Evolutionary conservation across 2,888 invertebrate genomes (phyloP), one percentile per base, ranked within the genome.

Genomic region (Noctua fimbriata): DNA sequence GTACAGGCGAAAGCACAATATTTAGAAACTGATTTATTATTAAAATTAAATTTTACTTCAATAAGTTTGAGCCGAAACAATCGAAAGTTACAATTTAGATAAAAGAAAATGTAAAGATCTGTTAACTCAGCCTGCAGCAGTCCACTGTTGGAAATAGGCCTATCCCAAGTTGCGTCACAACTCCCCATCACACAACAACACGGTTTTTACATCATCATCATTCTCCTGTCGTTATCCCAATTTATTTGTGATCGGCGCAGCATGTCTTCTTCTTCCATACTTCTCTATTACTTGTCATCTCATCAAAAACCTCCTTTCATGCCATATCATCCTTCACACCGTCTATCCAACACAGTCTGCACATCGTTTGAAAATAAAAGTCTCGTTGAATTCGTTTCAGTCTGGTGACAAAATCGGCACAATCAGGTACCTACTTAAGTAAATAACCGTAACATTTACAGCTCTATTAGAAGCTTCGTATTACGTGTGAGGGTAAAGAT

Each of bases 1-100:
- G 93, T 92, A 95, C 91, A 87, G 83, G 84, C 85, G 80, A 0
- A 24, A 5, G 84, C 83, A 79, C 90, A 89, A 83, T 84, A 65
- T 73, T 79, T 36, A 18, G 49, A 49, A 41, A 4, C 67, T 63
- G 71, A 81, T 85, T 77, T 74, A 49, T 24, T 69, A 24, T 32
- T 52, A 24, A n/a, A 73, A 72, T 41, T 7, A 41, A 41, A 58
- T 7, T n/a, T 58, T 52, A 58, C 58, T n/a, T n/a, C n/a, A 58
- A 24, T 55, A n/a, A 58, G 24, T 24, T 55, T 9, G 24, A 28
- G 28, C 6, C n/a, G n/a, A 55, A 55, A 58, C 58, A 58, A n/a
- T 58, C 5, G 12, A 12, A 58, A 12, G n/a, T 58, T 58, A n/a
- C 12, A n/a, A 58, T n/a, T 58, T 55, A 3, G n/a, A 55, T n/a